Conservation (phyloP, 2,888 invertebrate genomes). For the Pachycephus smyrnensis region DNA sequence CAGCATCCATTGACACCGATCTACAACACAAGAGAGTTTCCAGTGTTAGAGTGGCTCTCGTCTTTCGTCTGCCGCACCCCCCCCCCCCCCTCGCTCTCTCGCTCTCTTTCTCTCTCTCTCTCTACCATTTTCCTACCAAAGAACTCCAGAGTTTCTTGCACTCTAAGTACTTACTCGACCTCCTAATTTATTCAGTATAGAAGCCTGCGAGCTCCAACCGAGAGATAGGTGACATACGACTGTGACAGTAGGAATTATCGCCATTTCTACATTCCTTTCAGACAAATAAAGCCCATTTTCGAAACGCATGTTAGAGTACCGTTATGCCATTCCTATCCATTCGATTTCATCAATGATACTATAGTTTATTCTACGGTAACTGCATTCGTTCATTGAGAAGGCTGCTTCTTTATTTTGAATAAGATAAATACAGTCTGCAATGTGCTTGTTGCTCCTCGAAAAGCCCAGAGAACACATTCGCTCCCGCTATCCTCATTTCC, state of each 20-base stretch:
- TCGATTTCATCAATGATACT: not conserved
- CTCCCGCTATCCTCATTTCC: too few species aligned
- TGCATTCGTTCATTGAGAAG: too few species aligned
- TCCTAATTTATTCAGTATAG: too few species aligned
- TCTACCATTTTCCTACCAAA: not conserved
- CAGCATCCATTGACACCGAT: not conserved
- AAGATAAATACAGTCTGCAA: not conserved
- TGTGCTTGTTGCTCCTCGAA: not conserved
- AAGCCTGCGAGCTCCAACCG: not conserved
- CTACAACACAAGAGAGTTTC: conserved; percentile 15
- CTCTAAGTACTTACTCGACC: not conserved
- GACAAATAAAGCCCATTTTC: not conserved
- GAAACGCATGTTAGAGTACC: not conserved
- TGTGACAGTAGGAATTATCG: too few species aligned
- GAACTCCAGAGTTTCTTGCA: not conserved
- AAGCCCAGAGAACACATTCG: too few species aligned
- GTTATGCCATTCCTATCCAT: not conserved
- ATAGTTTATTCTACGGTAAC: not conserved
- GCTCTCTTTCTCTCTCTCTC: not conserved
- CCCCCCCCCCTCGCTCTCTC: not conserved
- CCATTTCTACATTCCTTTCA: not conserved
- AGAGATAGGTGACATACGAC: not conserved
- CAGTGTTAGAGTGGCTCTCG: not conserved
- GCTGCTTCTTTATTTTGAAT: not conserved
- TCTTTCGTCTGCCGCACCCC: not conserved